Base-by-base conservation (phyloP, 2,888 invertebrate genomes). In the Cheilosia vulpina region DNA sequence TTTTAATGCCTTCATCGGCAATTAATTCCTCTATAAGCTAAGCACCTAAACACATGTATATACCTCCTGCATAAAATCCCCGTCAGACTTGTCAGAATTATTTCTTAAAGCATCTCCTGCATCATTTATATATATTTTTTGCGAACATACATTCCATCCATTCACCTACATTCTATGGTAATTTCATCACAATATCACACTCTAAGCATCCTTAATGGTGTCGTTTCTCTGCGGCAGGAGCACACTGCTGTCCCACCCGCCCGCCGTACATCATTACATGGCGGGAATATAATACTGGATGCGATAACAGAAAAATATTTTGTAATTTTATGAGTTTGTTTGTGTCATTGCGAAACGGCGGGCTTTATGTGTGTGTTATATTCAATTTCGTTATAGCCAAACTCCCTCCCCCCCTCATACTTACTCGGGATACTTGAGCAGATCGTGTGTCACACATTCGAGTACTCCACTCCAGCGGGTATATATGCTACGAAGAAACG, bases 241-340 rank as follows among this genome's bases (percentile, higher is more conserved):
- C 9, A 11, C 31, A 9, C 31, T 21, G 5, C 11, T 38, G 0
- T 2, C 15, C 11, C 13, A 7, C 21, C 19, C 7, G 1, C 31
- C 4, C 52, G 1, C 43, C 43, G 15, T 62, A 53, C 75, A 62
- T 84, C 84, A 76, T 84, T 84, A 79, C 85, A 85, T 73, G 81
- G 76, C 38, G 63, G 66, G 63, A 85, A 81, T 85, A 81, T 85
- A 77, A 81, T 77, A 72, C 81, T 81, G 68, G 72, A 85, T 81
- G 76, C 68, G 80, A 85, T 85, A 85, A 85, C 85, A 85, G 80
- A 77, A 85, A 85, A 85, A 81, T 85, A 81, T 85, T 85, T 85
- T 81, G 80, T 81, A 85, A 80, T 85, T 81, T 85, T 81, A 85
- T 77, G 81, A 75, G 80, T 80, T 85, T 85, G 85, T 85, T 85